phyloP scores from a whole-genome alignment of 2,888 invertebrate genomes.

The Dioctria rufipes region DNA sequence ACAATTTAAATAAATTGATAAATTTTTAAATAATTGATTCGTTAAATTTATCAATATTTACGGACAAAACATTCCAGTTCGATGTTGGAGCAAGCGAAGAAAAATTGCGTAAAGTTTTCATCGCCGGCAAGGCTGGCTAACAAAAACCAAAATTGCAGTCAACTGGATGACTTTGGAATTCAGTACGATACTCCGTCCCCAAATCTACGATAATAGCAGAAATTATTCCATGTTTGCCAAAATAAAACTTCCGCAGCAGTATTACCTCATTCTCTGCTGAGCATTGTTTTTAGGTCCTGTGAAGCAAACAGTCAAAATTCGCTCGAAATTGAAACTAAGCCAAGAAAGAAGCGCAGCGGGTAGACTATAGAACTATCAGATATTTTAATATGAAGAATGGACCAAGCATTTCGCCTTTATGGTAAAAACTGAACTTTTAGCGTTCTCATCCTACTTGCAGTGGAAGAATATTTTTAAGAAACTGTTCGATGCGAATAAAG shows the following conservation, averaged over 20 bases:
- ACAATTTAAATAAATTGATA: no score
- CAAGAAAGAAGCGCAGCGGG: background rate
- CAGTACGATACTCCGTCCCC: constrained; percentile 17
- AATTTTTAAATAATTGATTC: no score
- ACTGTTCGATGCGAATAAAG: background rate
- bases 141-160: constrained; percentile 36
- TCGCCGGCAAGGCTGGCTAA: no score
- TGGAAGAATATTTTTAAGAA: background rate
- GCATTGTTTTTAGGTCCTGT: background rate
- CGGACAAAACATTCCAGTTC: no score
- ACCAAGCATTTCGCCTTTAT: no score
- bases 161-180: constrained; percentile 38
- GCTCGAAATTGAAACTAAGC: constrained; percentile 39
- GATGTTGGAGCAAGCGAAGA: no score
- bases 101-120: no score
- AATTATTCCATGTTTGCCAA: constrained; percentile 7
- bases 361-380: no score
- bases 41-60: no score
- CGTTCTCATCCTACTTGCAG: background rate
- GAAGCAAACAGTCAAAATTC: background rate
- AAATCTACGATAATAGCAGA: constrained; percentile 31
- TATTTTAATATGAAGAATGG: no score
- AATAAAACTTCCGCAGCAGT: constrained; percentile 15
- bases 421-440: background rate
- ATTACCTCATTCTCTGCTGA: background rate